Conservation (phyloP, 2,888 invertebrate genomes). For the Eulithis prunata region DNA sequence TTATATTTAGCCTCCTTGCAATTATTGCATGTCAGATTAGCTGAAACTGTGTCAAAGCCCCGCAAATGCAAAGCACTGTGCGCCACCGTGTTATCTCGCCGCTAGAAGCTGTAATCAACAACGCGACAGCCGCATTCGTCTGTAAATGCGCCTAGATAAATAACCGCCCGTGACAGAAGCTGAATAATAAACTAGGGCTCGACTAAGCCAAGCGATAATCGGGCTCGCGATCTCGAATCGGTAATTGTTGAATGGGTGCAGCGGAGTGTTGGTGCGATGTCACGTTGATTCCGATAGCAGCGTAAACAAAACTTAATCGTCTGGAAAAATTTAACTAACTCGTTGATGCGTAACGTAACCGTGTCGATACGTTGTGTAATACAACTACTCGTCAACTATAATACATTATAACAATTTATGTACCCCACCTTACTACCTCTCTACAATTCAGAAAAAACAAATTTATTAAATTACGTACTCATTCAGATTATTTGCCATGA, state of each 20-base stretch:
- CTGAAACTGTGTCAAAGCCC: conserved; percentile 67
- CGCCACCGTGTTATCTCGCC: conserved; percentile 48
- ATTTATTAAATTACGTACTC: too few relatives aligned
- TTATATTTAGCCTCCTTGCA: conserved; percentile 73
- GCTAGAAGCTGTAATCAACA: conserved; percentile 50
- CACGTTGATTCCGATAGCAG: conserved; percentile 38
- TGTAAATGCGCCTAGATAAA: conserved; percentile 53
- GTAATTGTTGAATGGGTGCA: conserved; percentile 47
- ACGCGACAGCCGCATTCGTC: conserved; percentile 53
- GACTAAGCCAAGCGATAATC: conserved; percentile 50
- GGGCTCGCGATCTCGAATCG: conserved; percentile 49
- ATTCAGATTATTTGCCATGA: neutral
- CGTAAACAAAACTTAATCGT: conserved; percentile 29
- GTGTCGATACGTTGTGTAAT: conserved; percentile 2
- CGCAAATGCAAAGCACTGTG: conserved; percentile 42
- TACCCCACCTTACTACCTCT: too few relatives aligned
- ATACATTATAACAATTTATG: too few relatives aligned
- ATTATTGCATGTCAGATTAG: conserved; percentile 66
- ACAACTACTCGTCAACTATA: neutral
- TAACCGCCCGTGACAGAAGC: conserved; percentile 49
- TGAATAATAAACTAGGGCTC: conserved; percentile 55
- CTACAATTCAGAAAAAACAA: too few relatives aligned
- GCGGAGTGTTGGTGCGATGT: conserved; percentile 45
- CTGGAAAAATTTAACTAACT: conserved; percentile 26
- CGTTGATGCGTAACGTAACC: conserved; percentile 12